A percentile compares a stretch with the other conserved stretches of the same genome.
Evolutionary conservation across 2,797 vertebrate species (phyloP).

Genomic region (Cynodonichthys magdalenae): DNA sequence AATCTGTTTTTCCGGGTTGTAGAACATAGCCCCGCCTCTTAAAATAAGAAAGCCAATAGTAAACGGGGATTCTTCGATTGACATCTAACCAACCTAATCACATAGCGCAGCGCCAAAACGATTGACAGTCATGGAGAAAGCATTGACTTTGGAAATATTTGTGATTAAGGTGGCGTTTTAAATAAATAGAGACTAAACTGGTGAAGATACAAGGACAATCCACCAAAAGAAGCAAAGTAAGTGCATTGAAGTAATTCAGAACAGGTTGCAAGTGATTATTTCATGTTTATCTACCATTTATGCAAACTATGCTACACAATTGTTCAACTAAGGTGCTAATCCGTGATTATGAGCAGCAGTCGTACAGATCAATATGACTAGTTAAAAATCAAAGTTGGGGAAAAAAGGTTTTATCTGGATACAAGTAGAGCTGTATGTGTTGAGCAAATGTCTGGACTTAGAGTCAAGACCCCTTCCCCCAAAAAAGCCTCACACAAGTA

Average conservation of each 20-base stretch:
- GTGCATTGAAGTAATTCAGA: neutral
- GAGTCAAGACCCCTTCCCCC: too few relatives aligned
- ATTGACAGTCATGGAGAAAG: constrained; percentile 16
- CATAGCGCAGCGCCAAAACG: constrained; percentile 10
- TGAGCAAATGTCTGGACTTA: too few relatives aligned
- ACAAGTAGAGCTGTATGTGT: too few relatives aligned
- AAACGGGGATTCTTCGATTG: neutral
- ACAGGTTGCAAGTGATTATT: too few relatives aligned
- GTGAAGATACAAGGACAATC: constrained; percentile 13
- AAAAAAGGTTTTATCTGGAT: too few relatives aligned
- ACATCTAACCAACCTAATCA: constrained; percentile 61
- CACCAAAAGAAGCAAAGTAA: constrained; percentile 7
- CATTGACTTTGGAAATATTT: neutral
- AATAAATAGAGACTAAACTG: constrained; percentile 37
- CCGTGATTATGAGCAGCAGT: too few relatives aligned
- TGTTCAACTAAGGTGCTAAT: too few relatives aligned
- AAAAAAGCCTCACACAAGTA: too few relatives aligned
- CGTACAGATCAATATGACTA: too few relatives aligned
- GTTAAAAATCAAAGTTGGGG: too few relatives aligned
- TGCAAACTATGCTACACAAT: too few relatives aligned
- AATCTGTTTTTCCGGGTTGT: constrained; percentile 72
- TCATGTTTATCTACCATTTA: too few relatives aligned
- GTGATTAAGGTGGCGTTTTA: neutral
- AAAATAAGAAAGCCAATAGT: constrained; percentile 55
- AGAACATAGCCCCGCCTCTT: constrained; percentile 40